Percentiles rank a stretch among this genome's conserved stretches.
Conservation (phyloP, 2,888 invertebrate genomes). For the Rotaria magnacalcarata region DNA sequence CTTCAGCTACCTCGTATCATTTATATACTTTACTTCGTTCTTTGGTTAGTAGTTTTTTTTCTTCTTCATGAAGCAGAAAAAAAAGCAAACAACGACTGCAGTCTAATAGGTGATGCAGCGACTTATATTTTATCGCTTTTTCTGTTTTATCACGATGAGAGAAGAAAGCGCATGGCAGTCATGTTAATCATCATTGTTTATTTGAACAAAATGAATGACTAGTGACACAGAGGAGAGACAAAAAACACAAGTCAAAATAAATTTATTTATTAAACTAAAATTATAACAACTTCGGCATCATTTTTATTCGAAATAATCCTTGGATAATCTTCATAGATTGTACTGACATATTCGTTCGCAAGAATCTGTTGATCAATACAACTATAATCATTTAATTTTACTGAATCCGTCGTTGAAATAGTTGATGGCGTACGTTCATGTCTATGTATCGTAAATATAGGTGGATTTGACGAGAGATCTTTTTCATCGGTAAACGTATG, state of each 20-base stretch:
- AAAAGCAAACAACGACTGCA: neutral
- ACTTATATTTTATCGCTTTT: too few relatives aligned
- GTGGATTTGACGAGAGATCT: neutral
- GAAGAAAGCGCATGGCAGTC: neutral
- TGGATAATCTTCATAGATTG: neutral
- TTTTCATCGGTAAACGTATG: neutral
- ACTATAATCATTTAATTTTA: neutral
- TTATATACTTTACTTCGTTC: slow-evolving; percentile 14
- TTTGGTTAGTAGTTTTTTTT: neutral
- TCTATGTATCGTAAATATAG: neutral
- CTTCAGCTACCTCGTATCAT: neutral
- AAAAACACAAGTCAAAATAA: neutral
- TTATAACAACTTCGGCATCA: neutral
- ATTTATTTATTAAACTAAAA: neutral
- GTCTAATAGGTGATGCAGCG: neutral
- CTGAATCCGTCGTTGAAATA: neutral
- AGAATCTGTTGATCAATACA: neutral
- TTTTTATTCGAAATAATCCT: neutral
- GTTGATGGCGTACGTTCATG: neutral
- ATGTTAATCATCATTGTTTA: neutral
- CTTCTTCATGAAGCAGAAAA: neutral
- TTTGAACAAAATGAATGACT: neutral
- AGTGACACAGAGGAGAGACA: neutral
- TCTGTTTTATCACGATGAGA: neutral
- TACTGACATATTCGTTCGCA: neutral